These are phyloP conservation scores for Erebia ligea DNA, from an alignment of 2,888 invertebrate genomes.

Conservation along the genomic window DNA sequence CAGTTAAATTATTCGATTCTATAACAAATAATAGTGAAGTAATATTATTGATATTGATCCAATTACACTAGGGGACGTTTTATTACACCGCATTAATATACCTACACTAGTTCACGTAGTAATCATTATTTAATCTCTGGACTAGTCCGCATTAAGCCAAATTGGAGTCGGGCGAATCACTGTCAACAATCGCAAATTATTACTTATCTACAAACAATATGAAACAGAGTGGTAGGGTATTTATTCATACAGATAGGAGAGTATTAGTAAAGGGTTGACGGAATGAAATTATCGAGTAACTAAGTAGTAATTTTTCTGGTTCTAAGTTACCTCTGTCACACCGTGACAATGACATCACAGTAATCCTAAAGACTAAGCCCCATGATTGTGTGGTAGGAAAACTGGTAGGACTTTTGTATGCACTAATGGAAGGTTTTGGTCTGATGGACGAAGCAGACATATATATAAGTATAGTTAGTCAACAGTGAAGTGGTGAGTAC, in stretches of 20 bases:
- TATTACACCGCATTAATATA: not conserved
- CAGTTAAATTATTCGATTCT: too few species aligned
- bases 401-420: too few species aligned
- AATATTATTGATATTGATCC: not conserved
- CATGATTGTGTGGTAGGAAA: too few species aligned
- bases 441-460: too few species aligned
- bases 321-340: not conserved
- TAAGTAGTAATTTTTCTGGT: not conserved
- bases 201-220: slow-evolving; percentile 2
- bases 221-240: not conserved
- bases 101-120: not conserved
- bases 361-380: too few species aligned
- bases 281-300: not conserved
- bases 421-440: too few species aligned
- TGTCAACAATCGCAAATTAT: not conserved
- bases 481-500: too few species aligned
- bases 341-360: not conserved
- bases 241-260: not conserved
- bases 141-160: not conserved
- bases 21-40: not conserved
- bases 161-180: not conserved
- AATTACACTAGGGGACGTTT: not conserved
- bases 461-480: too few species aligned
- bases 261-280: not conserved
- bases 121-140: not conserved